Evolutionary conservation across 2,797 vertebrate species (phyloP).

Genomic region (Megalops cyprinoides): DNA sequence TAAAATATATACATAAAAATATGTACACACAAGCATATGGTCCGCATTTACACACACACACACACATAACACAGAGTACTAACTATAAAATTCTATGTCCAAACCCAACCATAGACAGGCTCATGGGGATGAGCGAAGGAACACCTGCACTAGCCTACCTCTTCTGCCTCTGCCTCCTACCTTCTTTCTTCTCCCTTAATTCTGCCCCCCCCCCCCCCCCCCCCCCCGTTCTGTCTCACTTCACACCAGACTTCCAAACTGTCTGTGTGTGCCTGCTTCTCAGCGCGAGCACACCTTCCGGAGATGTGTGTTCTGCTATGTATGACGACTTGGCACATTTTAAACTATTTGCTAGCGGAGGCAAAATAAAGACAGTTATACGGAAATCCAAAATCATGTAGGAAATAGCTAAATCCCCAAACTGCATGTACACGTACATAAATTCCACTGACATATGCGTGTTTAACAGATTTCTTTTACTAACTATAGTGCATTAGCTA

Average conservation of each 20-base stretch:
- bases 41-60: not conserved
- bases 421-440: not conserved
- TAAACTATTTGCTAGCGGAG: not conserved
- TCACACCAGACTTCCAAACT: conserved; percentile 13
- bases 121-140: not conserved
- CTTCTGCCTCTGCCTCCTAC: not conserved
- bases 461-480: not conserved
- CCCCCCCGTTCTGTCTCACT: conserved; percentile 1
- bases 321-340: conserved; percentile 10
- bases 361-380: not conserved
- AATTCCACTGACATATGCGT: not conserved
- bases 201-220: conserved; percentile 5
- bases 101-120: not conserved
- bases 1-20: not conserved
- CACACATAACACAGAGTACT: not conserved
- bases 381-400: not conserved
- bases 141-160: not conserved
- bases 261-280: conserved; percentile 13
- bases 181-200: not conserved
- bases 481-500: not conserved
- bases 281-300: conserved; percentile 6
- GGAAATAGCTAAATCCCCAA: not conserved
- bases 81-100: not conserved
- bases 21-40: not conserved
- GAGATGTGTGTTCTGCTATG: not conserved